Evolutionary conservation across 2,113 vertebrate genomes (phyloP), one percentile per base, ranked within the genome.

Genomic region (Gymnogyps californianus): DNA sequence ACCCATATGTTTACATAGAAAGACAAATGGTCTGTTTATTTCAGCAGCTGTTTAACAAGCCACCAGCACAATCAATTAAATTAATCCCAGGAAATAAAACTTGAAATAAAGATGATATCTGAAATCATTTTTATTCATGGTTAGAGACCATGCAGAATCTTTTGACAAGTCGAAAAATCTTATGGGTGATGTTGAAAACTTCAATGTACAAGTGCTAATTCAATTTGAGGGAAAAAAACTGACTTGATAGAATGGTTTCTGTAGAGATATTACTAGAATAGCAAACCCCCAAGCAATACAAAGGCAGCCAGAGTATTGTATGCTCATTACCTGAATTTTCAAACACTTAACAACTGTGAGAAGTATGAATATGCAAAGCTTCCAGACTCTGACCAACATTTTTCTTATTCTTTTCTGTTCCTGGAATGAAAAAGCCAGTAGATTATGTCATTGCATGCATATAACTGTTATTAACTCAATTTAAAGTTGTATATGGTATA

Each of bases 71-170:
- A 97, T 97, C 97, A 98, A 92, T 97, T 98, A 97, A 96, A 98
- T 98, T 98, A 98, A 97, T 98, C 96, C 96, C 96, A 97, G 89
- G 95, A 97, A 98, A 97, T 97, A 97, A 97, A 97, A 97, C 92
- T 92, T 91, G 94, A 98, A 94, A 97, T 97, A 97, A 94, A 95
- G 96, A 98, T 93, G 90, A 95, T 97, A 98, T 69, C 91, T 96
- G 95, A 98, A 98, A 98, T 98, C 88, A 98, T 98, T 98, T 97
- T 98, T 98, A 98, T 98, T 98, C 97, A 97, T 97, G 97, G 87
- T 95, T 97, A 95, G 98, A 98, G 98, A 98, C 97, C 67, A 62
- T 54, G 76, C 92, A 96, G 84, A 91, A 97, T 97, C 97, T 97
- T 98, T 88, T 94, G 96, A 98, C 97, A 98, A 98, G 98, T 81